Base-by-base conservation (phyloP, 2,113 vertebrate genomes). In the Coregonus clupeaformis region DNA sequence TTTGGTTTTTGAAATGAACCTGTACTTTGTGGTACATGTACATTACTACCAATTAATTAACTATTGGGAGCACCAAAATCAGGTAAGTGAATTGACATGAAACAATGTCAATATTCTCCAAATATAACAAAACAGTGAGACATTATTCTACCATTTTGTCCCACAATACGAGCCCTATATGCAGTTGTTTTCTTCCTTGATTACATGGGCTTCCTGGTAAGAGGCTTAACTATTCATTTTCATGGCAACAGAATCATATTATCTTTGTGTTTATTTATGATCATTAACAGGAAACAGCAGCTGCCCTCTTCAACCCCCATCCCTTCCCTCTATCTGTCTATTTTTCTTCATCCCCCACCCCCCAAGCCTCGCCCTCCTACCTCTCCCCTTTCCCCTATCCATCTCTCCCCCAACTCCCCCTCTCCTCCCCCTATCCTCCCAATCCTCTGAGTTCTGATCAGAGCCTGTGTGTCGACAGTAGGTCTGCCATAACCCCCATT, bases 401-500 rank as follows among this genome's bases (percentile, higher is more conserved):
- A 77, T 77, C 59, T 76, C 82, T 62, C 69, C 79, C 74, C 27
- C 52, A 55, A 36, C 47, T 14, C 49, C 52, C 49, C 20, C 1
- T 12, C 59, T n/a, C 62, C 60, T 78, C 73, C 76, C 66, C 6
- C 55, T 32, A 25, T 27, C 69, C 84, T 73, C 69, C 79, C 71
- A 70, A 60, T 82, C 75, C 69, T 81, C 82, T 1, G 70, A 69
- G 82, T 80, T 18, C 16, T 52, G 49, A 52, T 18, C 49, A 5
- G 49, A 81, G 79, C 78, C 68, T 80, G 82, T 57, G 67, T 68
- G 82, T 84, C 77, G 36, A 36, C 73, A 66, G 77, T 65, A 36
- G n/a, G 73, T 88, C 87, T 88, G 81, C 82, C 77, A 55, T 42
- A 55, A 75, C 81, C 68, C 85, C 84, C 88, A 91, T 92, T 89